phyloP scores from a whole-genome alignment of 2,888 invertebrate genomes.

The Calameuta pallipes region DNA sequence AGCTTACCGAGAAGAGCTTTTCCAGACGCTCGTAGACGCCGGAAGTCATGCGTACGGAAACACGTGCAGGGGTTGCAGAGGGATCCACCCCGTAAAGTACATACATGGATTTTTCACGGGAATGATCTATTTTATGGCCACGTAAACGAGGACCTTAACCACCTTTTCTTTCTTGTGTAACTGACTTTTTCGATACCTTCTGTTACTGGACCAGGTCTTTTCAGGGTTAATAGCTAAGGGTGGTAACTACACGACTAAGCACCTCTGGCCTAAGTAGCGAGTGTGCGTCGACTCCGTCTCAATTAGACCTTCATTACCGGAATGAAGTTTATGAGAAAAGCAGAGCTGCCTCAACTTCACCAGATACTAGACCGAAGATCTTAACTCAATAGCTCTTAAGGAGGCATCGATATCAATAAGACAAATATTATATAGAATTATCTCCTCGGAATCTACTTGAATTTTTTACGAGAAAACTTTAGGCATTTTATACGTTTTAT shows the following conservation, averaged over 20 bases:
- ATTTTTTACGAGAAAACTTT: background rate
- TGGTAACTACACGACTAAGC: background rate
- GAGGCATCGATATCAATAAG: background rate
- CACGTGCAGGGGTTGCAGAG: background rate
- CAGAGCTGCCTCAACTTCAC: background rate
- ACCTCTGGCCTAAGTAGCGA: background rate
- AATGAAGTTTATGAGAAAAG: background rate
- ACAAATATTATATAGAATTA: background rate
- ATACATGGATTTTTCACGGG: background rate
- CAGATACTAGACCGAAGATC: background rate
- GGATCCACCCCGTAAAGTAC: background rate
- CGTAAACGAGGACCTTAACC: background rate
- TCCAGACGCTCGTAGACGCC: background rate
- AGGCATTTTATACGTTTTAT: background rate
- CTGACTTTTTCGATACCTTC: background rate
- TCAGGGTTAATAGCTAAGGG: background rate
- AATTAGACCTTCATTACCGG: constrained; percentile 13
- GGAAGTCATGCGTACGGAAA: background rate
- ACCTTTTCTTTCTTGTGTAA: background rate
- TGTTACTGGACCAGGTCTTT: background rate
- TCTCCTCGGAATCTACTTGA: background rate
- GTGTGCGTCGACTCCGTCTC: constrained; percentile 13
- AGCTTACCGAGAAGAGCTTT: background rate
- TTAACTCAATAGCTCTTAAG: background rate
- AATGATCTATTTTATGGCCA: background rate